Conservation (phyloP, 2,797 vertebrate species). For the Anableps anableps region DNA sequence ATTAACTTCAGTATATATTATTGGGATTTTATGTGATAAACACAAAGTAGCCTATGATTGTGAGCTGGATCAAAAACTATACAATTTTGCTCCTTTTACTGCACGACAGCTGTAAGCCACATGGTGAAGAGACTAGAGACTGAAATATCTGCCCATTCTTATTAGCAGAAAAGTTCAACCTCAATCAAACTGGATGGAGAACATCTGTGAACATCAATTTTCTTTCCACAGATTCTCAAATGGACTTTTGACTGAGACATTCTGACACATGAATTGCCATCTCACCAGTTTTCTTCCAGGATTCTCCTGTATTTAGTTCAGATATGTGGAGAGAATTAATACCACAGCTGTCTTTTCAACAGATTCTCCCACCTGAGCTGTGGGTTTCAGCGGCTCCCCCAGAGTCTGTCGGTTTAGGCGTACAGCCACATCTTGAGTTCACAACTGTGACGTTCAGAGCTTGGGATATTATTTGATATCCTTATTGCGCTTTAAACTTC, state of each 20-base stretch:
- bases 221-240: background rate
- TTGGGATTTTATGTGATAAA: background rate
- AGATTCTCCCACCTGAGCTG: no score
- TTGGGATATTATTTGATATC: background rate
- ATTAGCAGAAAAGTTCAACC: background rate
- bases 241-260: background rate
- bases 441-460: no score
- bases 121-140: background rate
- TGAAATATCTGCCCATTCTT: background rate
- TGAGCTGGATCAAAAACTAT: background rate
- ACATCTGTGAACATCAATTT: background rate
- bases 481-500: background rate
- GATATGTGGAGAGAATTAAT: no score
- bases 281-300: background rate
- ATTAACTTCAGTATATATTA: background rate
- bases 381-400: no score
- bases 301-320: background rate
- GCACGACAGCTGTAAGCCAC: background rate
- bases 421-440: no score
- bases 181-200: background rate
- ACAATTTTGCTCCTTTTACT: background rate
- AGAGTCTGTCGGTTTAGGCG: no score
- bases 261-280: background rate
- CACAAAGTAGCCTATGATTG: background rate
- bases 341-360: no score